These are phyloP conservation scores for Phocides pigmalion DNA, from an alignment of 1,140 invertebrate species.

Conservation along the genomic window DNA sequence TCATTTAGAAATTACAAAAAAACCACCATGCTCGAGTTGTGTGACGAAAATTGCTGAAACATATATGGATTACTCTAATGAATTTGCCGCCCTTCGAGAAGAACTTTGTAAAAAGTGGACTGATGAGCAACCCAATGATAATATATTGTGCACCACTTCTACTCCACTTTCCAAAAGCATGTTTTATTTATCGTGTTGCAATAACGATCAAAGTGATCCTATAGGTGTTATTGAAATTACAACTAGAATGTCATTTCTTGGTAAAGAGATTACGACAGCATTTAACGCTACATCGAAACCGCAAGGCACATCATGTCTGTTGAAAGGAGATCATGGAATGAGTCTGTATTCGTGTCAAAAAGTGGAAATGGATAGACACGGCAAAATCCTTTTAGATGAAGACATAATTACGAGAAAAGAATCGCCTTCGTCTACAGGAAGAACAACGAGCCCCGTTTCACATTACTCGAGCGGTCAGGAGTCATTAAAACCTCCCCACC, in stretches of 20 bases:
- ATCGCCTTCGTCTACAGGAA: conserved; percentile 32
- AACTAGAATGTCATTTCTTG: conserved; percentile 71
- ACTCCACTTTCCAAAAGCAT: conserved; percentile 68
- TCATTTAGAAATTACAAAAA: conserved; percentile 59
- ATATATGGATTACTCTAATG: conserved; percentile 64
- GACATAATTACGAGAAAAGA: conserved; percentile 56
- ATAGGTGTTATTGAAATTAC: conserved; percentile 74
- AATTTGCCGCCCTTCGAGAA: conserved; percentile 60
- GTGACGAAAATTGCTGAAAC: conserved; percentile 70
- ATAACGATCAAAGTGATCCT: conserved; percentile 55
- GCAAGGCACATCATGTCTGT: conserved; percentile 56
- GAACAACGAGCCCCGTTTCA: conserved; percentile 59
- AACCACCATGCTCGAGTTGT: conserved; percentile 68
- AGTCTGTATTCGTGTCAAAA: conserved; percentile 72
- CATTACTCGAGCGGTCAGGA: conserved; percentile 50
- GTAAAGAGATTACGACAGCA: conserved; percentile 74
- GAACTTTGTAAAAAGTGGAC: conserved; percentile 71
- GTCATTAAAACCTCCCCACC: conserved; percentile 16
- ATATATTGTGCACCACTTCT: conserved; percentile 72
- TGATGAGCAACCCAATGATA: conserved; percentile 65
- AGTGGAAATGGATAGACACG: conserved; percentile 74
- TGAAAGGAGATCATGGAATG: conserved; percentile 71
- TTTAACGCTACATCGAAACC: conserved; percentile 61
- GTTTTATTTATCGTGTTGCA: conserved; percentile 66
- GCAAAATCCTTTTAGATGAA: conserved; percentile 75